A percentile compares a stretch with the other conserved stretches of the same genome.
phyloP scores from a whole-genome alignment of 2,797 vertebrate species.

The Peromyscus aztecus region DNA sequence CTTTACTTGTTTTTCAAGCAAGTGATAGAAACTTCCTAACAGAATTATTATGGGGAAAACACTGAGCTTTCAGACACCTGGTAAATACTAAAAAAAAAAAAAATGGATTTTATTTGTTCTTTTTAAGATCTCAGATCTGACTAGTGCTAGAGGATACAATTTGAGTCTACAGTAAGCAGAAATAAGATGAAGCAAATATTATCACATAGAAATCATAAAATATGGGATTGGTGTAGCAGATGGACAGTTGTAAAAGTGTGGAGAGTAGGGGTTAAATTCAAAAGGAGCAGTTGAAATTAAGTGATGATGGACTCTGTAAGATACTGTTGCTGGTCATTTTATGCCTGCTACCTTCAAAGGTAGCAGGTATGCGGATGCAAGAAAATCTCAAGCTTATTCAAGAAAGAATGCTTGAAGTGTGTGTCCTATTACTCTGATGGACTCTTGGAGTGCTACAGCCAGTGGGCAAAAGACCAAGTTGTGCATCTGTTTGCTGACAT shows the following conservation, averaged over 20 bases:
- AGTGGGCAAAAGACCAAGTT: background rate
- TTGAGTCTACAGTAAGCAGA: slow-evolving; percentile 25
- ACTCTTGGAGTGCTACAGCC: background rate
- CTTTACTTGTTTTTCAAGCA: slow-evolving; percentile 19
- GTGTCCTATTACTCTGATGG: background rate
- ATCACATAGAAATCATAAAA: slow-evolving; percentile 13
- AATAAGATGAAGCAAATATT: slow-evolving; percentile 6
- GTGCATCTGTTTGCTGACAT: background rate
- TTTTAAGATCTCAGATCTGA: slow-evolving; percentile 55
- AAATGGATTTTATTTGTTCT: slow-evolving; percentile 5
- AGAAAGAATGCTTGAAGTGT: background rate
- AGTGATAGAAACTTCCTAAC: background rate
- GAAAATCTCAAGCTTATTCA: background rate
- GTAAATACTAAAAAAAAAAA: background rate
- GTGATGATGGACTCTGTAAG: background rate
- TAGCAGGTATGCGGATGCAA: background rate
- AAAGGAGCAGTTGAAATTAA: background rate
- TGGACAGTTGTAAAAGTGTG: background rate
- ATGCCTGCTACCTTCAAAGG: background rate
- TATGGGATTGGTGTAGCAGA: background rate
- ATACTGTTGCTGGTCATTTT: background rate
- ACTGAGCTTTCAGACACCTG: background rate
- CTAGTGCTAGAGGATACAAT: background rate
- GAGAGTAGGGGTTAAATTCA: background rate
- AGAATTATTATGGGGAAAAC: background rate